A percentile compares a stretch with the other conserved stretches of the same genome.
Conservation (phyloP, 2,797 vertebrate genomes). For the Acanthis flammea region DNA sequence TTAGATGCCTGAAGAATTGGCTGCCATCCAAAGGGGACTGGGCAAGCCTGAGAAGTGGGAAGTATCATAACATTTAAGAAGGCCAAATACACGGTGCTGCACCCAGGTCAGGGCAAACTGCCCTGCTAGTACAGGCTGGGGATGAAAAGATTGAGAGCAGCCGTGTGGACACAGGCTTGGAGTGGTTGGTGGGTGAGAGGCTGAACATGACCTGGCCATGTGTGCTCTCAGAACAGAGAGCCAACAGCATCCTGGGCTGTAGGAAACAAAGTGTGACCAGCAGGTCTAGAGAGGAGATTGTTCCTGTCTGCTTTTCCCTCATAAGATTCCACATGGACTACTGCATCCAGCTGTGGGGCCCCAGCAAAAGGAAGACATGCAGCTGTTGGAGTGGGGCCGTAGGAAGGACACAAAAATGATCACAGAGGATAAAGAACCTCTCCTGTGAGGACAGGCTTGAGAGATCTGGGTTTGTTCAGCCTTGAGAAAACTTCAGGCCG, state of each 20-base stretch:
- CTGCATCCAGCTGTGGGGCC: background rate
- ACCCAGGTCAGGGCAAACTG: rapidly evolving
- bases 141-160: background rate
- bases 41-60: background rate
- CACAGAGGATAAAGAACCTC: background rate
- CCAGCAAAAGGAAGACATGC: background rate
- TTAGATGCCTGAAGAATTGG: rapidly evolving
- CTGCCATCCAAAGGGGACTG: background rate
- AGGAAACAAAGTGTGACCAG: background rate
- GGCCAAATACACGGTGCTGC: background rate
- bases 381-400: background rate
- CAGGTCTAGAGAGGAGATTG: background rate
- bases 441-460: background rate
- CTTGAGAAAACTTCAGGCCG: background rate
- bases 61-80: background rate
- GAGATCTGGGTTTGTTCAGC: background rate
- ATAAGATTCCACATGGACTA: background rate
- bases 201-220: rapidly evolving
- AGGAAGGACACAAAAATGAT: background rate
- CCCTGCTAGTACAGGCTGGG: rapidly evolving
- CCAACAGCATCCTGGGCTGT: no score
- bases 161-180: rapidly evolving
- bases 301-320: background rate
- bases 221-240: rapidly evolving
- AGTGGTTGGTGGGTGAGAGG: background rate